Evolutionary conservation across 2,113 vertebrate species (phyloP).

Genomic region (Mustelus asterias): DNA sequence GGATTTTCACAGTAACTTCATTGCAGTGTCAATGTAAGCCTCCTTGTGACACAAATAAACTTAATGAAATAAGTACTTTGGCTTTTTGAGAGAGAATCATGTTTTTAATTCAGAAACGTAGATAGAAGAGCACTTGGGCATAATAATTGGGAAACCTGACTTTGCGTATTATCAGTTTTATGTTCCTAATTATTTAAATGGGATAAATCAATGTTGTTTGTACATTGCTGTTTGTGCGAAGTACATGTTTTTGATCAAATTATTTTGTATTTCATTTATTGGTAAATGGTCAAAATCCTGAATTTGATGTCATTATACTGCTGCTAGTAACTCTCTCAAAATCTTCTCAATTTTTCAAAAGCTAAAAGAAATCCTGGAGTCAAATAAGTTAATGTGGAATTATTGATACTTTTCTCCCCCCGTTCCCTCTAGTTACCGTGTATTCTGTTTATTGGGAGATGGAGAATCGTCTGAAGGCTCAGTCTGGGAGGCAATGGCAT

Average conservation of each 20-base stretch:
- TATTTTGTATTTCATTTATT: not conserved
- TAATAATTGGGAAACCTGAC: not conserved
- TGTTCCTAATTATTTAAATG: not conserved
- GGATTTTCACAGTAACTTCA: no score
- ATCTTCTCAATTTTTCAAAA: not conserved
- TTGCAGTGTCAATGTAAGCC: no score
- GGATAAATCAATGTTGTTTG: not conserved
- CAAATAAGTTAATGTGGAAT: not conserved
- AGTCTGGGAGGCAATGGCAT: slow-evolving; percentile 97
- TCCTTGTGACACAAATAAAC: no score
- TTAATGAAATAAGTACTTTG: not conserved
- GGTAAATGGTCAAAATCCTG: not conserved
- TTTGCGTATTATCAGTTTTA: not conserved
- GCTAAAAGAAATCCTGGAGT: not conserved
- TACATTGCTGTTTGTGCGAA: not conserved
- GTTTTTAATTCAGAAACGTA: not conserved
- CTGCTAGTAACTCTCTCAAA: not conserved
- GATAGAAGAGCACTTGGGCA: not conserved
- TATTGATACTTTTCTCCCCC: not conserved
- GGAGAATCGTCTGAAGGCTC: slow-evolving; percentile 88
- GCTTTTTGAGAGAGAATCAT: not conserved
- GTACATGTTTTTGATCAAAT: not conserved
- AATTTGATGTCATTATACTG: not conserved
- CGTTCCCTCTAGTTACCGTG: slow-evolving; percentile 66
- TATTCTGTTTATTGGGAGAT: slow-evolving; percentile 85